phyloP scores from a whole-genome alignment of 2,797 vertebrate species.

The Paedocypris micromegethes region DNA sequence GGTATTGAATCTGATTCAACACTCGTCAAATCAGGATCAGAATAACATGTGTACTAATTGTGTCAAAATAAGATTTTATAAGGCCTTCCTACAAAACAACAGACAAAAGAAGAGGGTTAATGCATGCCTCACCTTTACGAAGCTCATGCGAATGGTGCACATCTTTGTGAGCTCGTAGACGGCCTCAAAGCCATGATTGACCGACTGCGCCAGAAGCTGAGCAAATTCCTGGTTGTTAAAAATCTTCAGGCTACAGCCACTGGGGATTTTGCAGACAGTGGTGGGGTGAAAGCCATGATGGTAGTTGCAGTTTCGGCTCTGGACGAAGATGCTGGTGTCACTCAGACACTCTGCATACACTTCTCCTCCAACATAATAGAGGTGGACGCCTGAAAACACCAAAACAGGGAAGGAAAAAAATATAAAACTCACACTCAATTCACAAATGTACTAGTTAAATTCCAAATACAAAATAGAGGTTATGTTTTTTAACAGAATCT shows the following conservation, averaged over 20 bases:
- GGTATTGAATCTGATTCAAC: too few species aligned
- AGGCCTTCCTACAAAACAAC: too few species aligned
- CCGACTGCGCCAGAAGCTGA: conserved; percentile 84
- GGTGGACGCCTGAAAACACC: conserved; percentile 74
- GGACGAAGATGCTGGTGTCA: conserved; percentile 88
- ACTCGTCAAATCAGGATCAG: too few species aligned
- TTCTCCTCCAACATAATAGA: conserved; percentile 87
- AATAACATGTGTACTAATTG: too few species aligned
- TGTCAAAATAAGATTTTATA: too few species aligned
- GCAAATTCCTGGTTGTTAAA: conserved; percentile 91
- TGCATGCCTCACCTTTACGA: conserved; percentile 74
- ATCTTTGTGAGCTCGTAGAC: conserved; percentile 91
- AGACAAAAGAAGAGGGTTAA: too few species aligned
- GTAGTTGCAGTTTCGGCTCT: conserved; percentile 90
- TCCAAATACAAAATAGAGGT: too few species aligned
- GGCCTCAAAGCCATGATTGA: conserved; percentile 87
- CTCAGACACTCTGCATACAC: conserved; percentile 88
- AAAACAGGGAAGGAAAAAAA: background rate
- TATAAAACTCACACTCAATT: background rate
- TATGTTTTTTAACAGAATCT: too few species aligned
- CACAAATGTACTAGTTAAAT: too few species aligned
- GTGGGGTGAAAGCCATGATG: conserved; percentile 88
- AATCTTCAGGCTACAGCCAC: conserved; percentile 87
- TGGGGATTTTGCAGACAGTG: conserved; percentile 89
- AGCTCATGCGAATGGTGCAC: conserved; percentile 91